These are phyloP conservation scores for Sitta europaea DNA, from an alignment of 2,113 vertebrate species.

Conservation along the genomic window DNA sequence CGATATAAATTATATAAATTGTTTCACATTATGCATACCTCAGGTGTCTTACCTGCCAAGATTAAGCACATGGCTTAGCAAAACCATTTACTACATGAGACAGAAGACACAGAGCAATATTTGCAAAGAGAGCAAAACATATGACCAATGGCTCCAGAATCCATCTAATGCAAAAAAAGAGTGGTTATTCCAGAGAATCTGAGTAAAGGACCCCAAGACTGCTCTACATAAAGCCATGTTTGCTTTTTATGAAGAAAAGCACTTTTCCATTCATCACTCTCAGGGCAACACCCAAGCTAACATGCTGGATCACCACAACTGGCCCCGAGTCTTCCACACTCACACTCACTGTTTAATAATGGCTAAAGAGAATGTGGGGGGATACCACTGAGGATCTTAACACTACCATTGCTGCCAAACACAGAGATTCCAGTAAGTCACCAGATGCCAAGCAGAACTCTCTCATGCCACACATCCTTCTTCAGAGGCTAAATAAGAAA, in stretches of 20 bases:
- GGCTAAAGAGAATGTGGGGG: neutral
- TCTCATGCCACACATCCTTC: neutral
- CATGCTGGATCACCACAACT: neutral
- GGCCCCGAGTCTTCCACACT: rapidly evolving
- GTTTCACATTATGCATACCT: neutral
- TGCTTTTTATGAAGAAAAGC: neutral
- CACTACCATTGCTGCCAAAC: neutral
- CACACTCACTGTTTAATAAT: rapidly evolving
- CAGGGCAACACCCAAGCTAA: neutral
- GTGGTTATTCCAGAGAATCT: neutral
- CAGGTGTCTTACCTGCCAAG: neutral
- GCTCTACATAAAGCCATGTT: neutral
- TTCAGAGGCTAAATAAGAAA: neutral
- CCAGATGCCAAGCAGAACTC: neutral
- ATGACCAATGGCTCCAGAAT: neutral
- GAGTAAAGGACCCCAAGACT: neutral
- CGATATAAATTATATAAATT: neutral
- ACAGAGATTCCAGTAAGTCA: neutral
- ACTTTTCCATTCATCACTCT: neutral
- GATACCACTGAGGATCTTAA: neutral
- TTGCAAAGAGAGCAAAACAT: neutral
- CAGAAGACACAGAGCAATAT: neutral
- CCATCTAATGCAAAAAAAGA: neutral
- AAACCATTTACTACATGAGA: neutral
- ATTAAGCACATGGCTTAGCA: rapidly evolving